phyloP scores from a whole-genome alignment of 2,113 vertebrate species.

The Gasterosteus aculeatus region DNA sequence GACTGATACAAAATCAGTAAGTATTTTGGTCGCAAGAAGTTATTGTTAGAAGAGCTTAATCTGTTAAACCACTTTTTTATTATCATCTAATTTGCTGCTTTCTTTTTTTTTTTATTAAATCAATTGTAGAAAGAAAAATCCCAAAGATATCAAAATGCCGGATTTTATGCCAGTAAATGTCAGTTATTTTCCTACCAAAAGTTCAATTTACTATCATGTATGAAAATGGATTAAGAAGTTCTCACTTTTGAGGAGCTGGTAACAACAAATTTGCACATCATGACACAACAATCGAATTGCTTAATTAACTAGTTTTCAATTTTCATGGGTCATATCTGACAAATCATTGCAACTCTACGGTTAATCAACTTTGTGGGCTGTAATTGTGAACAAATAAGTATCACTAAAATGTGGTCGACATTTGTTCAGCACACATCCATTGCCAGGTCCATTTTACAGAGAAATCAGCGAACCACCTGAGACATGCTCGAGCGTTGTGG shows the following conservation, averaged over 20 bases:
- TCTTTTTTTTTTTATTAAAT: background rate
- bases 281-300: background rate
- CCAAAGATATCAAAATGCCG: background rate
- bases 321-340: background rate
- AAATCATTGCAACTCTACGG: background rate
- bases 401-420: background rate
- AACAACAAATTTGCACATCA: background rate
- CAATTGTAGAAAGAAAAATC: background rate
- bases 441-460: background rate
- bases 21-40: too few relatives aligned
- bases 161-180: background rate
- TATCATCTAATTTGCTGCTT: background rate
- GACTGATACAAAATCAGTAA: background rate
- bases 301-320: background rate
- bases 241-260: background rate
- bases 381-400: background rate
- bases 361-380: background rate
- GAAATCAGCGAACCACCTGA: background rate
- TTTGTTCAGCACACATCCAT: background rate
- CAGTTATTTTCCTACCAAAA: background rate
- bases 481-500: background rate
- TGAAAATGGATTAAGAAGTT: background rate
- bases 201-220: background rate
- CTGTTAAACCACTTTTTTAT: background rate
- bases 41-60: too few relatives aligned